A percentile compares a stretch with the other conserved stretches of the same genome.
Conservation (phyloP, 1,140 invertebrate genomes). For the Lanistes nyassanus region DNA sequence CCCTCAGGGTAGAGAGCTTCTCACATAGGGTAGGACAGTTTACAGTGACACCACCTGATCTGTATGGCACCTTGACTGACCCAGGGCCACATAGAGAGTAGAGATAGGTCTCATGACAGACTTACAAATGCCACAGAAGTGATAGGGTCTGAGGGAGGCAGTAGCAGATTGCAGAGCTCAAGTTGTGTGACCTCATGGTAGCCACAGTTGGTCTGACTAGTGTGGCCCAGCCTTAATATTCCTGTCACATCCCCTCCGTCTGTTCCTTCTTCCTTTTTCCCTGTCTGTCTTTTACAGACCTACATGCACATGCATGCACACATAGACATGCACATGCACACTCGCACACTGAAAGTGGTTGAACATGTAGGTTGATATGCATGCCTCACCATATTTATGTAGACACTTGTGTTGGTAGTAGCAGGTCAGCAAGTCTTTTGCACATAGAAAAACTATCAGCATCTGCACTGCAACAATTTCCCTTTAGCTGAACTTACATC, state of each 20-base stretch:
- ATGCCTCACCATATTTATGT: neutral
- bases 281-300: neutral
- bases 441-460: neutral
- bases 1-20: neutral
- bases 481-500: too few relatives aligned
- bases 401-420: neutral
- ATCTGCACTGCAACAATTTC: too few relatives aligned
- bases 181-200: neutral
- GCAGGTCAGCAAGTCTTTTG: neutral
- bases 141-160: too few relatives aligned
- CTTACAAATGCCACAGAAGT: too few relatives aligned
- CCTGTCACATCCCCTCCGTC: neutral
- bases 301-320: slow-evolving; percentile 1
- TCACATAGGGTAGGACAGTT: neutral
- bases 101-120: too few relatives aligned
- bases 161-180: too few relatives aligned
- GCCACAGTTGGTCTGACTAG: neutral
- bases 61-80: too few relatives aligned
- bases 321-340: slow-evolving; percentile 5
- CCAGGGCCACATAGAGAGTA: too few relatives aligned
- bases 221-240: neutral
- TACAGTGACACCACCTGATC: neutral
- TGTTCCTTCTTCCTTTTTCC: neutral
- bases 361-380: neutral
- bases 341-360: neutral